A percentile compares a stretch with the other conserved stretches of the same genome.
phyloP scores from a whole-genome alignment of 1,140 invertebrate genomes.

The Drosophila kanapiae region DNA sequence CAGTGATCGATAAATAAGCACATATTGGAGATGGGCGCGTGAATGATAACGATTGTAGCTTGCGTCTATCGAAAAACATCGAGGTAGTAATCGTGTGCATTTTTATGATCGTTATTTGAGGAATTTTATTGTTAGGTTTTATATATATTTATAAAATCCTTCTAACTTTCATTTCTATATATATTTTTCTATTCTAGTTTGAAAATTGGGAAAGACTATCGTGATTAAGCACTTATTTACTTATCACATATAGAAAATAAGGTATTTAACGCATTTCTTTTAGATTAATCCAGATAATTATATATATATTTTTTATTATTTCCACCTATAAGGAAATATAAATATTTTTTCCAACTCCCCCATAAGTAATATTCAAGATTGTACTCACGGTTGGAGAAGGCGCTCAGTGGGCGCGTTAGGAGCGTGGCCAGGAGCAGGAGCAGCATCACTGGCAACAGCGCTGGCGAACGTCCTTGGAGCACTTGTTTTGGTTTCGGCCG shows the following conservation, averaged over 20 bases:
- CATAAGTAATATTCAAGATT: neutral
- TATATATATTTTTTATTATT: too few relatives aligned
- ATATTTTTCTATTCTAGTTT: too few relatives aligned
- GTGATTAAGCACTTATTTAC: too few relatives aligned
- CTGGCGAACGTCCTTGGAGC: conserved; percentile 46
- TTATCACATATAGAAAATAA: too few relatives aligned
- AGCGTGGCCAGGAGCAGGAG: conserved; percentile 61
- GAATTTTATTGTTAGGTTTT: neutral
- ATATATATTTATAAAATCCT: too few relatives aligned
- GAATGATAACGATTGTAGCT: neutral
- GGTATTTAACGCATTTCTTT: too few relatives aligned
- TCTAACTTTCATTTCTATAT: too few relatives aligned
- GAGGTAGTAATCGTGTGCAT: neutral
- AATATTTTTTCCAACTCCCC: neutral
- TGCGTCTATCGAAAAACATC: neutral
- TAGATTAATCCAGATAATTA: too few relatives aligned
- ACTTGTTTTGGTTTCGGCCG: conserved; percentile 33
- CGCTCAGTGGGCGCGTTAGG: conserved; percentile 59
- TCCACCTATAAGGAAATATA: too few relatives aligned
- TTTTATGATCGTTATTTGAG: neutral
- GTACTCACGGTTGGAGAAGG: conserved; percentile 69
- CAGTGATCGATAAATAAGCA: too few relatives aligned
- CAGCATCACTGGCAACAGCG: conserved; percentile 59
- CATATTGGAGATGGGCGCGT: conserved; percentile 18
- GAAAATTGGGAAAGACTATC: too few relatives aligned